These are phyloP conservation scores for Ptiloglossa arizonensis DNA, from an alignment of 1,140 invertebrate genomes.

Conservation along the genomic window DNA sequence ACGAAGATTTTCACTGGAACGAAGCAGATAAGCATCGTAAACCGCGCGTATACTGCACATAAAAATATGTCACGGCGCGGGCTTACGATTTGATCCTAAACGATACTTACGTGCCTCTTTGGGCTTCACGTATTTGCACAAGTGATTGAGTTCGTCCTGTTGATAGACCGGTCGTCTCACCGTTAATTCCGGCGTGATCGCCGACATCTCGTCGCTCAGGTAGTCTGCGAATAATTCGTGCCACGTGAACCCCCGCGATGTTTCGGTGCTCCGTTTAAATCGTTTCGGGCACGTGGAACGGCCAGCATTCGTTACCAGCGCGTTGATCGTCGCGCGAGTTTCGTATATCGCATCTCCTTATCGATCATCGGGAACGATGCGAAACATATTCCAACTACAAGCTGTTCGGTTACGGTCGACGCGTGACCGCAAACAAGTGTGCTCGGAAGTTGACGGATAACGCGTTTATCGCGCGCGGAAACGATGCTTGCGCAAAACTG, in stretches of 20 bases:
- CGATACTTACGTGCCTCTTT: constrained; percentile 68
- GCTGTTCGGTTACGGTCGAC: not conserved
- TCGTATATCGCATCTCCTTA: not conserved
- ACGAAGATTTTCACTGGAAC: too few relatives aligned
- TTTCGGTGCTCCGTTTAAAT: not conserved
- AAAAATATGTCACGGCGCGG: not conserved
- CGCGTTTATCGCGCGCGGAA: not conserved
- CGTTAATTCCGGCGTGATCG: constrained; percentile 80
- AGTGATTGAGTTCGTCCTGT: constrained; percentile 81
- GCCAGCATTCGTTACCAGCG: not conserved
- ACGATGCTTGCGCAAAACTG: not conserved
- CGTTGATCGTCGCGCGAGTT: not conserved
- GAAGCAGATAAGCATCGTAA: too few relatives aligned
- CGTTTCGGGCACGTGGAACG: not conserved
- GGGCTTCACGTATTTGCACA: constrained; percentile 72
- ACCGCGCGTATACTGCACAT: not conserved
- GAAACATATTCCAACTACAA: not conserved
- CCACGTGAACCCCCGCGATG: not conserved
- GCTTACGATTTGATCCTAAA: too few relatives aligned
- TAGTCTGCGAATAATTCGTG: constrained; percentile 47
- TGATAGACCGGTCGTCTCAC: constrained; percentile 82
- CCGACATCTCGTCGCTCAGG: constrained; percentile 75
- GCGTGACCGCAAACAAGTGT: not conserved
- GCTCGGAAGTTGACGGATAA: not conserved
- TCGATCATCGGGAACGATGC: not conserved